Percentiles rank a stretch among this genome's conserved stretches.
Evolutionary conservation across 92 coral and sea anemone genomes (phyloP).

Genomic region (Bergia sp.): DNA sequence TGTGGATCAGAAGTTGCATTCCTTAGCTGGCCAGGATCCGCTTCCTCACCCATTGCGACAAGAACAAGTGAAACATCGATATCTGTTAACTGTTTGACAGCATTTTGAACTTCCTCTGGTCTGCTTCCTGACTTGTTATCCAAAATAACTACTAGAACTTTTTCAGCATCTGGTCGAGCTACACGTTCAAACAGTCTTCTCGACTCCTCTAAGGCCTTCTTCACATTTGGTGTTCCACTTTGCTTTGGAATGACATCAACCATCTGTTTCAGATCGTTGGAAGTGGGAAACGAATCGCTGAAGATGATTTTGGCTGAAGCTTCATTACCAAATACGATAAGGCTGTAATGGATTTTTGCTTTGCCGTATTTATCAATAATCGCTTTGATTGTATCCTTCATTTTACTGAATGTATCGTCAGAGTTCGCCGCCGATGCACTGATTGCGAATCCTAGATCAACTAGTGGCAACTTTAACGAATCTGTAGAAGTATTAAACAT

Average conservation of each 20-base stretch:
- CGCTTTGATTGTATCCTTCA: constrained; percentile 74
- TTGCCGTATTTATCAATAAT: constrained; percentile 68
- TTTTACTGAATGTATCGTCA: constrained; percentile 67
- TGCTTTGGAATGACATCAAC: constrained; percentile 53
- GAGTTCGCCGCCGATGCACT: constrained; percentile 77
- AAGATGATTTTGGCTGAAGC: constrained; percentile 60
- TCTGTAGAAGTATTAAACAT: constrained; percentile 41
- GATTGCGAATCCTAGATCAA: constrained; percentile 81
- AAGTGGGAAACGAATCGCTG: constrained; percentile 61
- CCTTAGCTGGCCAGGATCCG: constrained; percentile 53
- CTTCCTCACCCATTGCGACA: constrained; percentile 70
- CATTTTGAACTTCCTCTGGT: constrained; percentile 50
- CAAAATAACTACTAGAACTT: constrained; percentile 65
- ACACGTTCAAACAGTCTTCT: constrained; percentile 53
- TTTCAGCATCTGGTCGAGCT: constrained; percentile 64
- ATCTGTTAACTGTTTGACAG: constrained; percentile 53
- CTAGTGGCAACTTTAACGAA: constrained; percentile 52
- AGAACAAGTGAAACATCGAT: constrained; percentile 67
- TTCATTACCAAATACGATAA: constrained; percentile 74
- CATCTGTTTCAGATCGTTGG: constrained; percentile 48
- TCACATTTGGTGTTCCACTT: constrained; percentile 55
- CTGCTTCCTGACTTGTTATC: constrained; percentile 58
- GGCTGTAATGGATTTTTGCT: constrained; percentile 71
- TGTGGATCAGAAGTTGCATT: constrained; percentile 51
- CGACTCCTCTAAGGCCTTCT: constrained; percentile 54